Evolutionary conservation across 2,797 vertebrate species (phyloP).

Genomic region (Anguilla pacifica): DNA sequence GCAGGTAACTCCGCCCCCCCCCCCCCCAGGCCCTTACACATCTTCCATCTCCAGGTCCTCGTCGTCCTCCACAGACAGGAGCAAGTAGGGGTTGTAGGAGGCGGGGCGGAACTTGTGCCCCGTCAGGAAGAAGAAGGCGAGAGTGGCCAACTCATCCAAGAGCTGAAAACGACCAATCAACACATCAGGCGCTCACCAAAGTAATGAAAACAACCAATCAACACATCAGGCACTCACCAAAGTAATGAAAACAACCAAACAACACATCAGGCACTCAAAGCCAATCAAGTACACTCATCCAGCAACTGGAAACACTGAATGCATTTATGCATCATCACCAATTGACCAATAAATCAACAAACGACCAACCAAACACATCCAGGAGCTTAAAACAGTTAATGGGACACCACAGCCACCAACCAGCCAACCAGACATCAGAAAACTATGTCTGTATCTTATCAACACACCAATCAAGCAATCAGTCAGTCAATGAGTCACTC

Average conservation of each 20-base stretch:
- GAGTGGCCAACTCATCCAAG: constrained; percentile 80
- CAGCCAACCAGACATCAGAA: not conserved
- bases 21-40: constrained; percentile 72
- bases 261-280: not conserved
- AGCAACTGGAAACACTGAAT: too few species aligned
- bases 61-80: constrained; percentile 81
- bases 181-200: not conserved
- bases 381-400: not conserved
- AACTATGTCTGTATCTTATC: too few species aligned
- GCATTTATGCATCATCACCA: not conserved
- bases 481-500: not conserved
- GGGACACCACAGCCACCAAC: not conserved
- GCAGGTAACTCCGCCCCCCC: not conserved
- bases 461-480: too few species aligned
- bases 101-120: constrained; percentile 86
- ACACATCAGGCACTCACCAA: not conserved
- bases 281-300: too few species aligned
- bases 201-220: not conserved
- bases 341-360: not conserved
- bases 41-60: constrained; percentile 84
- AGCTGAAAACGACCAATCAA: constrained; percentile 59
- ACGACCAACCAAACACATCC: not conserved
- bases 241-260: not conserved
- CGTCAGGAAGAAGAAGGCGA: constrained; percentile 83
- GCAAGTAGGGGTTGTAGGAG: constrained; percentile 83